phyloP scores from a whole-genome alignment of 2,888 invertebrate species.

The Phyllotreta cruciferae region DNA sequence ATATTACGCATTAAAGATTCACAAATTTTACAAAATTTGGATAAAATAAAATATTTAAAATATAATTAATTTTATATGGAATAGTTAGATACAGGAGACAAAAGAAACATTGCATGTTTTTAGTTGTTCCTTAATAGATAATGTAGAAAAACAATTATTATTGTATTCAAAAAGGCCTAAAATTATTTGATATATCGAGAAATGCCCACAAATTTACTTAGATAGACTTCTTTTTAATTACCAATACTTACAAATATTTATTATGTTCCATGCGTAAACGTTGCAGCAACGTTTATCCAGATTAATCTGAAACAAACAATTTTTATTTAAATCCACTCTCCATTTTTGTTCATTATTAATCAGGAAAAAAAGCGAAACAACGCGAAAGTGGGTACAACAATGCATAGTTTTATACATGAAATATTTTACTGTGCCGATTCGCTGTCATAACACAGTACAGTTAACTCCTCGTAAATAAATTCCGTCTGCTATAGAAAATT shows the following conservation, averaged over 20 bases:
- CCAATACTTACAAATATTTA: constrained; percentile 36
- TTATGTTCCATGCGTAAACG: constrained; percentile 39
- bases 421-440: too few relatives aligned
- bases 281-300: constrained; percentile 35
- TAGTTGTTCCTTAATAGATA: constrained; percentile 4
- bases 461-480: background rate
- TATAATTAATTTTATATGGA: background rate
- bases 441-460: background rate
- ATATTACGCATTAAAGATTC: constrained; percentile 5
- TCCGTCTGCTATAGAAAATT: background rate
- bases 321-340: background rate
- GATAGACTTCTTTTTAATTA: too few relatives aligned
- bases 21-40: constrained; percentile 1
- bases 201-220: too few relatives aligned
- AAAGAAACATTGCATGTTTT: background rate
- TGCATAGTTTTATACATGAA: too few relatives aligned
- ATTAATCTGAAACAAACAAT: constrained; percentile 37
- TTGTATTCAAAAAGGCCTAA: background rate
- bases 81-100: background rate
- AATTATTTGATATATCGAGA: too few relatives aligned
- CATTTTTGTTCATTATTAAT: background rate
- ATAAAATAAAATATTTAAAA: constrained; percentile 2
- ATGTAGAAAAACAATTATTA: background rate
- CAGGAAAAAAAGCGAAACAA: background rate
- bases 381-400: background rate